These are phyloP conservation scores for Ochlodes sylvanus DNA, from an alignment of 2,888 invertebrate genomes.

Conservation along the genomic window DNA sequence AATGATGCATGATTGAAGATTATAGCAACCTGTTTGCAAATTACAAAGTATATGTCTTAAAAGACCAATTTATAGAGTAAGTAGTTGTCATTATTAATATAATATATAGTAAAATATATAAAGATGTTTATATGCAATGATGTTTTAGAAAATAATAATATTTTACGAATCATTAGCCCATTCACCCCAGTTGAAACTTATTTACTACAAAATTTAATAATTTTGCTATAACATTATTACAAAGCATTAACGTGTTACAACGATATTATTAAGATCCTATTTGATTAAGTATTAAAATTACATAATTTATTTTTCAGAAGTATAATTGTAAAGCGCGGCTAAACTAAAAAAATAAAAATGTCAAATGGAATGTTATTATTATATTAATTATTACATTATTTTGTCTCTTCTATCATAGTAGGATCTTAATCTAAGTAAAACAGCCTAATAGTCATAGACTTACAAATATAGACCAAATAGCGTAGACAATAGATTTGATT, in stretches of 20 bases:
- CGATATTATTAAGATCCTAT: not conserved
- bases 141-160: not conserved
- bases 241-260: not conserved
- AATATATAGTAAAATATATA: not conserved
- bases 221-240: too few species aligned
- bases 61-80: constrained; percentile 15
- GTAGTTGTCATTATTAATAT: not conserved
- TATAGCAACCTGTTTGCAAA: constrained; percentile 6
- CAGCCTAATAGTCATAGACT: constrained; percentile 33
- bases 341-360: too few species aligned
- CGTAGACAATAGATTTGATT: constrained; percentile 40
- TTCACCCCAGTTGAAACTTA: too few species aligned
- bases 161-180: too few species aligned
- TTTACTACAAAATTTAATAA: too few species aligned
- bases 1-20: not conserved
- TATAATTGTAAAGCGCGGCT: too few species aligned
- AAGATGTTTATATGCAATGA: not conserved
- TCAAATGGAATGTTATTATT: too few species aligned
- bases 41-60: constrained; percentile 23
- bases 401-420: not conserved
- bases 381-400: too few species aligned
- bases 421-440: not conserved
- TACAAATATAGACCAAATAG: constrained; percentile 43
- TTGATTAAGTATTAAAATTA: not conserved
- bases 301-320: too few species aligned